These are phyloP conservation scores for Prostheceraeus crozeri DNA, from an alignment of 2,888 invertebrate genomes.

Conservation along the genomic window DNA sequence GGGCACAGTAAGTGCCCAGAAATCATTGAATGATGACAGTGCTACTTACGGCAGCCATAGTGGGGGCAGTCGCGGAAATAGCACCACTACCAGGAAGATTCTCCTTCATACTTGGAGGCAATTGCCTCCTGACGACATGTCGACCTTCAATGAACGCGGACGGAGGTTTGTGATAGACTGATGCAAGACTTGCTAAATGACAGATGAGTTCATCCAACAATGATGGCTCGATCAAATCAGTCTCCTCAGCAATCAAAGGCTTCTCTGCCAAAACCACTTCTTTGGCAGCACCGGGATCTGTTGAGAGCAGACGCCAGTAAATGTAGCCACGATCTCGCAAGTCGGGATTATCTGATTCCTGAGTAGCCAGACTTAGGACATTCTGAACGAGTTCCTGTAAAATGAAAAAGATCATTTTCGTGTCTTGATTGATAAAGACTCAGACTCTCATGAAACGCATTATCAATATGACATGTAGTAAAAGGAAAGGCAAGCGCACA, in stretches of 20 bases:
- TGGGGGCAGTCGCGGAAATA: too few relatives aligned
- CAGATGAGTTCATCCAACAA: conserved; percentile 93
- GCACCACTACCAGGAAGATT: too few relatives aligned
- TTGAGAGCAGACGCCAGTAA: conserved; percentile 94
- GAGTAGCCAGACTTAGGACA: conserved; percentile 61
- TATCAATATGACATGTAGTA: too few relatives aligned
- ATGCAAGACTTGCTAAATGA: conserved; percentile 92
- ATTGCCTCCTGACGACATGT: conserved; percentile 29
- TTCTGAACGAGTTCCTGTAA: conserved; percentile 88
- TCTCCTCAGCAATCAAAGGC: conserved; percentile 96
- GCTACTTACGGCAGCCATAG: too few relatives aligned
- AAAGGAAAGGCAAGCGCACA: too few relatives aligned
- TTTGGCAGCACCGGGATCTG: conserved; percentile 97
- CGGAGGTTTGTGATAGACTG: conserved; percentile 97
- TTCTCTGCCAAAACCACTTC: conserved; percentile 98
- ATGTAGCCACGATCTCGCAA: conserved; percentile 95
- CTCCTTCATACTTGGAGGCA: too few relatives aligned
- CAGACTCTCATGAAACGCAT: too few relatives aligned
- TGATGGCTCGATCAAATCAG: conserved; percentile 91
- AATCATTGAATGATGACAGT: too few relatives aligned
- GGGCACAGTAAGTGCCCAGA: too few relatives aligned
- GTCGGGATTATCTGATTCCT: conserved; percentile 91
- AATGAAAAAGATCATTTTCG: too few relatives aligned
- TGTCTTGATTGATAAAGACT: too few relatives aligned
- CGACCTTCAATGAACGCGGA: conserved; percentile 64